Evolutionary conservation across 1,140 invertebrate species (phyloP).

Genomic region (Zaprionus davidi): DNA sequence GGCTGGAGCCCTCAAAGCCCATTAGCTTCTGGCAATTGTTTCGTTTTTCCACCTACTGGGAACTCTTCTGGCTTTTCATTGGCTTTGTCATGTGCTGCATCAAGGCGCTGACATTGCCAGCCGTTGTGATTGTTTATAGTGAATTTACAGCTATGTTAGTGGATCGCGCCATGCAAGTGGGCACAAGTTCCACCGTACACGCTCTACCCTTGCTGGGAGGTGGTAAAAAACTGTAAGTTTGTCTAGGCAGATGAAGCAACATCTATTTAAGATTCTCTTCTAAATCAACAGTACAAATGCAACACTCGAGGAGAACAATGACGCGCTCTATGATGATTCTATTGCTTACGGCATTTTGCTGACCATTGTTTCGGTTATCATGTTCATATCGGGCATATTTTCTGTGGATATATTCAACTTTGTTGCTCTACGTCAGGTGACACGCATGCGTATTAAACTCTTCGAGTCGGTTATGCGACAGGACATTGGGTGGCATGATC

Average conservation of each 20-base stretch:
- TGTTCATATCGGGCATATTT: constrained; percentile 88
- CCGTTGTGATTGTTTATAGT: constrained; percentile 90
- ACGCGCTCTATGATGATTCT: constrained; percentile 88
- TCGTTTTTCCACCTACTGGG: constrained; percentile 87
- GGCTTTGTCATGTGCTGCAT: constrained; percentile 87
- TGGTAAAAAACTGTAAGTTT: constrained; percentile 86
- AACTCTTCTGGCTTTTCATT: constrained; percentile 85
- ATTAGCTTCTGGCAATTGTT: constrained; percentile 84
- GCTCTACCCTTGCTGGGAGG: constrained; percentile 85
- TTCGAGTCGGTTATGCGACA: constrained; percentile 92
- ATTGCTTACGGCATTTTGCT: constrained; percentile 88
- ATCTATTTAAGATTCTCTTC: not conserved
- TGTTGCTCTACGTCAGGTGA: constrained; percentile 88
- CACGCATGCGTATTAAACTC: constrained; percentile 89
- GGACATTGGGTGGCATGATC: constrained; percentile 96
- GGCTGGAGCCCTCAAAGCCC: constrained; percentile 64
- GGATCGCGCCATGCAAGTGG: constrained; percentile 82
- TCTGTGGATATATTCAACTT: constrained; percentile 89
- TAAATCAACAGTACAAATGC: constrained; percentile 84
- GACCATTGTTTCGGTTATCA: constrained; percentile 86
- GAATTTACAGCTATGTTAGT: constrained; percentile 88
- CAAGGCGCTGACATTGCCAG: constrained; percentile 87
- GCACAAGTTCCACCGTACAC: constrained; percentile 84
- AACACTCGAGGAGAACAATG: constrained; percentile 85
- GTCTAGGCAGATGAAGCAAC: no score